Evolutionary conservation across 2,113 vertebrate genomes (phyloP), one percentile per base, ranked within the genome.

Genomic region (Plestiodon gilberti): DNA sequence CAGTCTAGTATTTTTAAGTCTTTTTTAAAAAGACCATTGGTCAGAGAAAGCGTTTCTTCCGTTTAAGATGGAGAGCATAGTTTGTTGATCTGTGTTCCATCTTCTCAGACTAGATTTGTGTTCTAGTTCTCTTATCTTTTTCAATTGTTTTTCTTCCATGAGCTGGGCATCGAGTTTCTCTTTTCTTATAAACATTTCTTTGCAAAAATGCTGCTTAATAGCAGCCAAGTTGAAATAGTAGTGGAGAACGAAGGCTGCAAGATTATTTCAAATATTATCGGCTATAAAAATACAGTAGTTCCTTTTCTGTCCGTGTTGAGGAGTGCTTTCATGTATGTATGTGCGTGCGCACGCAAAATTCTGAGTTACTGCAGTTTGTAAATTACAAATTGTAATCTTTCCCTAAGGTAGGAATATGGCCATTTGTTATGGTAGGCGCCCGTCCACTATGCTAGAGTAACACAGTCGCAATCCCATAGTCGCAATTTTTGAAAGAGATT

Each of bases 231-330:
- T 70, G n/a, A 35, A 35, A 18, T 5, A 70, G 33, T n/a, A 18
- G 67, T 18, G 67, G 15, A 35, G 28, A 6, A 67, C 9, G 28
- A 11, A 30, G 22, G 23, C 7, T 64, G 23, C 62, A 25, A 64
- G 62, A 64, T 23, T 25, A 25, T 64, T 64, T 64, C 62, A 17
- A 3, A 0, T n/a, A 0, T 1, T 0, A 1, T 6, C 0, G 11
- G 64, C 57, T 48, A 17, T 17, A 7, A 38, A 23, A 33, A 7
- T 43, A n/a, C n/a, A n/a, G n/a, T n/a, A 2, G 0, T 38, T 28
- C 33, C 33, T 0, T 30, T 73, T 0, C 6, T 0, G 1, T 38
- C 20, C 84, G 13, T n/a, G 77, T 11, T 67, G n/a, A 67, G 81
- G 55, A 88, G 87, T 76, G 70, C 76, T 59, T 78, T 71, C 0